Evolutionary conservation across 2,888 invertebrate genomes (phyloP), one percentile per base, ranked within the genome.

Genomic region (Ormyrus thymus): DNA sequence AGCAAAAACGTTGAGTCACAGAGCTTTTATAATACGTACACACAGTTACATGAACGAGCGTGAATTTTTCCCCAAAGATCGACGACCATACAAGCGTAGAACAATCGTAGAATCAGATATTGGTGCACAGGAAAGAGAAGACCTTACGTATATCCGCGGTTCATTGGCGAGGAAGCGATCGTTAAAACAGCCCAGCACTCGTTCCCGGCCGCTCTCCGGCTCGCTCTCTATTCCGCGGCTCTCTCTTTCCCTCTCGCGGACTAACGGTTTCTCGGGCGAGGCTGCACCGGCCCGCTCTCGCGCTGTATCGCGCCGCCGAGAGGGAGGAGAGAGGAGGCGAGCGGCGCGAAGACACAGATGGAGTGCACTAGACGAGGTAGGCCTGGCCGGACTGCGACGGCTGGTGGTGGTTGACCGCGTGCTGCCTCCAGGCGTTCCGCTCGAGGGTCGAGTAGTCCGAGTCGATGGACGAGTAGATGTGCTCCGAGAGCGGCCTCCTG

Each of bases 401-500:
- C 90, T 91, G 48, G 85, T 77, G 86, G 85, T 91, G 91, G 90
- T 58, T 91, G 90, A 86, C 85, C 89, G 88, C 90, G 83, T 90
- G 90, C 86, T 87, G 92, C 86, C 83, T 91, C 91, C 84, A 92
- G 93, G 87, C 91, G 92, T 86, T 89, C 84, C 96, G 93, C 90
- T 96, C 96, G 85, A 96, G 92, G 78, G 95, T 95, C 85, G 95
- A 95, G 88, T 96, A 96, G 90, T 96, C 96, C 80, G 96, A 96
- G 90, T 97, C 96, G 90, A 97, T 97, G 87, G 96, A 96, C 76
- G 96, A 96, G 89, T 97, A 97, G 87, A 97, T 97, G 90, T 96
- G 96, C 91, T 97, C 96, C 84, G 96, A 95, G 82, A 95, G 93
- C 70, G 96, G 96, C 86, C 96, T 85, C 64, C 89, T 86, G 81